These are phyloP conservation scores for Aurelia aurita complex sp. Pacific DNA, from an alignment of 30 jellyfish, hydroid and myxozoan species.

Conservation along the genomic window DNA sequence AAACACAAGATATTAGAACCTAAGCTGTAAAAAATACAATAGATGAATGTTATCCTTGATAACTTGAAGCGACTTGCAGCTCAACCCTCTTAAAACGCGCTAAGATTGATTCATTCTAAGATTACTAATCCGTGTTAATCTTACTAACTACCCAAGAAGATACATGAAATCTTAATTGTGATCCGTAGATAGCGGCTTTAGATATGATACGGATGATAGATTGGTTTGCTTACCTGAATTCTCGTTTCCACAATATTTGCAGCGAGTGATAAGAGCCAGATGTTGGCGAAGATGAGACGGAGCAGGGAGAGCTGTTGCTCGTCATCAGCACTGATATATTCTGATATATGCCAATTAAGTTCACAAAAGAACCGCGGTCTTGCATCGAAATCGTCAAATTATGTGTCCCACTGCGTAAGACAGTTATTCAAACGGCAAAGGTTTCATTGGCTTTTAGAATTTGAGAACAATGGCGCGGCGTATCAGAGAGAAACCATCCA, in stretches of 20 bases:
- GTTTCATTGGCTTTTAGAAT: conserved; percentile 62
- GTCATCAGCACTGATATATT: conserved; percentile 64
- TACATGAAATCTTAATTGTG: conserved; percentile 34
- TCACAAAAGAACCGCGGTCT: conserved; percentile 86
- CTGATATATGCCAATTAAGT: conserved; percentile 83
- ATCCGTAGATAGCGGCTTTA: conserved; percentile 4
- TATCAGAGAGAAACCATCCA: conserved; percentile 74
- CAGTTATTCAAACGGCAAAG: conserved; percentile 77
- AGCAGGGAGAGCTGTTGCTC: conserved; percentile 51
- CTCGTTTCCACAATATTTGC: neutral
- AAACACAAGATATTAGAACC: neutral
- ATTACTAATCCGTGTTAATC: conserved; percentile 74
- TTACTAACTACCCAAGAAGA: conserved; percentile 71
- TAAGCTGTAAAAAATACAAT: conserved; percentile 28
- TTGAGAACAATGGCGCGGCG: conserved; percentile 67
- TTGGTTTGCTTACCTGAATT: neutral
- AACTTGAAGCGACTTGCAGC: conserved; percentile 16
- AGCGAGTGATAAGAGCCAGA: conserved; percentile 8
- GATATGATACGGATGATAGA: neutral
- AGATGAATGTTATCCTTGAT: conserved; percentile 56
- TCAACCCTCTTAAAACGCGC: conserved; percentile 63
- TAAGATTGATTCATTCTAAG: conserved; percentile 68
- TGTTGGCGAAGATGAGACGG: conserved; percentile 38
- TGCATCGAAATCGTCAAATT: conserved; percentile 74
- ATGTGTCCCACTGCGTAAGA: conserved; percentile 84